Evolutionary conservation across 2,888 invertebrate genomes (phyloP), one percentile per base, ranked within the genome.

Genomic region (Hemistola chrysoprasaria): DNA sequence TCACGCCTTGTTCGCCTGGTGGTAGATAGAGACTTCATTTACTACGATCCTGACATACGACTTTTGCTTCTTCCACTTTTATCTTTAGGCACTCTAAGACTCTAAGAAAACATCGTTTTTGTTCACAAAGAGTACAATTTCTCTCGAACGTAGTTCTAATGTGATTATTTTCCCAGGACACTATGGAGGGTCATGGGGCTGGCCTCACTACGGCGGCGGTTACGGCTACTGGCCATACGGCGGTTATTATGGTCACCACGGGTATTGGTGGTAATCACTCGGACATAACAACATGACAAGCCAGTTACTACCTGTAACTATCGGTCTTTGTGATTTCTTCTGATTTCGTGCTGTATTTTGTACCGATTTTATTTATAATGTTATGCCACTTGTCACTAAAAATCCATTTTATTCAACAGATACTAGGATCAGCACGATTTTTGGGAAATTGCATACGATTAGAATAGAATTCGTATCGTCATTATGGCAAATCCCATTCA

Each of bases 251-350:
- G 58, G 59, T 1, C 26, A 50, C 21, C 56, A 60, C 8, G 64
- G 67, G 2, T 59, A 65, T 32, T 71, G 72, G 54, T 73, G 69
- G 71, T 71, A 64, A 61, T 20, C 10, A 8, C 6, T 8, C 8
- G 1, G 1, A 11, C 8, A 22, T 16, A 0, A 6, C 8, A 10
- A 8, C 9, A 8, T 22, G 10, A 22, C 26, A 7, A 9, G 11
- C 6, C 28, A 23, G 25, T 8, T 11, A 29, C 24, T 25, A 5
- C 27, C 20, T 8, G 28, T 1, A 11, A 4, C 21, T 6, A 3
- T 23, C 11, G 7, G 27, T 8, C 11, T 38, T 42, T 44, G 43
- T 44, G 43, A 44, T 39, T 44, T 44, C 43, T 44, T 44, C 43
- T 20, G 26, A 10, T 6, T 1, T 34, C 8, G 38, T 44, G 43